Percentiles rank a stretch among this genome's conserved stretches.
Evolutionary conservation across 2,888 invertebrate species (phyloP).

Genomic region (Euplexia lucipara): DNA sequence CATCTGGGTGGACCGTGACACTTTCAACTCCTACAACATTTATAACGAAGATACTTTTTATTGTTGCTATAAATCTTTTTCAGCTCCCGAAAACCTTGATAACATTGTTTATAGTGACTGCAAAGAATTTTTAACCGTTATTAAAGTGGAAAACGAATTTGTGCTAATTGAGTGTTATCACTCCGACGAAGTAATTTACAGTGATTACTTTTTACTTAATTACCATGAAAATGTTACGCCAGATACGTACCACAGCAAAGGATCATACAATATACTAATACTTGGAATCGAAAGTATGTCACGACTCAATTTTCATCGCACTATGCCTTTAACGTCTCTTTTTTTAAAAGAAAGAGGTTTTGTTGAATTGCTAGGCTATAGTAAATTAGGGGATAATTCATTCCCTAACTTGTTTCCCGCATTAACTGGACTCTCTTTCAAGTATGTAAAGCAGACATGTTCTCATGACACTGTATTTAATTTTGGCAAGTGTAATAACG

Average conservation of each 20-base stretch:
- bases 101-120: slow-evolving; percentile 64
- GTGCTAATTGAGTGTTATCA: slow-evolving; percentile 90
- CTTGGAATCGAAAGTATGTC: slow-evolving; percentile 96
- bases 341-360: slow-evolving; percentile 91
- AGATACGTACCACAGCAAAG: slow-evolving; percentile 5
- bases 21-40: slow-evolving; percentile 54
- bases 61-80: slow-evolving; percentile 67
- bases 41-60: slow-evolving; percentile 53
- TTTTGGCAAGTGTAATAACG: slow-evolving; percentile 92
- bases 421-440: slow-evolving; percentile 92
- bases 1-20: slow-evolving; percentile 64
- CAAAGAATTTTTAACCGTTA: slow-evolving; percentile 59
- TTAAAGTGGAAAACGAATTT: slow-evolving; percentile 64
- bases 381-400: slow-evolving; percentile 97
- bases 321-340: slow-evolving; percentile 93
- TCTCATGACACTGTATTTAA: slow-evolving; percentile 86
- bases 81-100: slow-evolving; percentile 46
- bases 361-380: slow-evolving; percentile 96
- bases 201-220: slow-evolving; percentile 66
- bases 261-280: slow-evolving; percentile 92
- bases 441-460: slow-evolving; percentile 91
- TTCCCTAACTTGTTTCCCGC: slow-evolving; percentile 96
- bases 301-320: slow-evolving; percentile 95
- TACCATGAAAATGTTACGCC: slow-evolving; percentile 7
- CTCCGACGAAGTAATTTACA: slow-evolving; percentile 80